These are phyloP conservation scores for Malaclemys terrapin DNA, from an alignment of 2,113 vertebrate species.

Conservation along the genomic window DNA sequence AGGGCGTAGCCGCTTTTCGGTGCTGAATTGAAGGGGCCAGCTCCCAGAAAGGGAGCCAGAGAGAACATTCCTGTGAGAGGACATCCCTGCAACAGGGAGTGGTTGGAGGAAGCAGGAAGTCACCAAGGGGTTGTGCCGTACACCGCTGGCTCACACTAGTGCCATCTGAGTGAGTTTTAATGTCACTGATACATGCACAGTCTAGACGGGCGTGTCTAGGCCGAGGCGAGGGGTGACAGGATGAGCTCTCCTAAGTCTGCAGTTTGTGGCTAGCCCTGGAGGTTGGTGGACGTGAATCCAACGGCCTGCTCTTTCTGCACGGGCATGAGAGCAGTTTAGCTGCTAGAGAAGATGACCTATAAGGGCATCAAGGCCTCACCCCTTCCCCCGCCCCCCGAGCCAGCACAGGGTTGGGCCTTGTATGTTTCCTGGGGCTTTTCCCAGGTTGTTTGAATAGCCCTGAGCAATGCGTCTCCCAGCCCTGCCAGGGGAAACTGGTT, in stretches of 20 bases:
- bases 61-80: not conserved
- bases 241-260: not conserved
- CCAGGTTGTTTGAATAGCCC: not conserved
- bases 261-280: not conserved
- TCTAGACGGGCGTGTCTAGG: not conserved
- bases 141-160: not conserved
- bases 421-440: not conserved
- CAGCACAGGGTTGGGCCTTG: not conserved
- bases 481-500: too few species aligned
- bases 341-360: not conserved
- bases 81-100: not conserved
- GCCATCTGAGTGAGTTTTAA: not conserved
- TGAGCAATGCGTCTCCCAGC: not conserved
- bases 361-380: not conserved
- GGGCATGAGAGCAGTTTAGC: too few species aligned
- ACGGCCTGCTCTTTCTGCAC: not conserved
- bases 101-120: not conserved
- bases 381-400: not conserved
- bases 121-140: not conserved
- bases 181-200: not conserved
- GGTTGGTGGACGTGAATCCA: too few species aligned
- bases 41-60: not conserved
- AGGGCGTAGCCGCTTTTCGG: fast-evolving
- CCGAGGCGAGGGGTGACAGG: not conserved
- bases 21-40: not conserved